A percentile compares a stretch with the other conserved stretches of the same genome.
Conservation (phyloP, 2,888 invertebrate genomes). For the Nasonia oneida region DNA sequence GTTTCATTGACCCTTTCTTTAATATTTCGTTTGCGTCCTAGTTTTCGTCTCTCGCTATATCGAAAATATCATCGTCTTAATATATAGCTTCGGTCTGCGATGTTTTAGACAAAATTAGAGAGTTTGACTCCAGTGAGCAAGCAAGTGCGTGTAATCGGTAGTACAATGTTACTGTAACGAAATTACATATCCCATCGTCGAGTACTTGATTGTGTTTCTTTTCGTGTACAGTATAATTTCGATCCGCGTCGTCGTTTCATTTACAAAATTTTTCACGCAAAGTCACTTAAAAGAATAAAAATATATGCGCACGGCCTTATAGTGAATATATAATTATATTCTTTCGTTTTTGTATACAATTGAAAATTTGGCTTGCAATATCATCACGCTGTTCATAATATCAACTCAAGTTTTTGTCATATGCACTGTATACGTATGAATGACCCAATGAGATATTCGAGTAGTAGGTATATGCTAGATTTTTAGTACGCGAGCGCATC, state of each 20-base stretch:
- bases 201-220: background rate
- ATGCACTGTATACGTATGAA: background rate
- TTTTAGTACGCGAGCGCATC: slow-evolving; percentile 25
- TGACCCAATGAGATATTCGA: background rate
- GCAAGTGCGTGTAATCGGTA: background rate
- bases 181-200: background rate
- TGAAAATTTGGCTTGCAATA: slow-evolving; percentile 46
- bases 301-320: slow-evolving; percentile 15
- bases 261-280: slow-evolving; percentile 37
- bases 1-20: slow-evolving; percentile 41
- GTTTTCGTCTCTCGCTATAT: background rate
- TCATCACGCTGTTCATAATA: slow-evolving; percentile 23
- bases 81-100: slow-evolving; percentile 19
- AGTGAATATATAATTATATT: slow-evolving; percentile 17
- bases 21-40: slow-evolving; percentile 24
- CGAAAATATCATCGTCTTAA: slow-evolving; percentile 35
- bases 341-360: slow-evolving; percentile 24
- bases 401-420: slow-evolving; percentile 14
- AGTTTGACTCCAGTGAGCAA: background rate
- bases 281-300: slow-evolving; percentile 49
- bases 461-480: background rate
- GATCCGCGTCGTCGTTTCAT: background rate
- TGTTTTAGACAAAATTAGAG: slow-evolving; percentile 15
- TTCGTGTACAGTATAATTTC: background rate
- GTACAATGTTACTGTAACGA: background rate